phyloP scores from a whole-genome alignment of 1,140 invertebrate genomes.

The Mya arenaria region DNA sequence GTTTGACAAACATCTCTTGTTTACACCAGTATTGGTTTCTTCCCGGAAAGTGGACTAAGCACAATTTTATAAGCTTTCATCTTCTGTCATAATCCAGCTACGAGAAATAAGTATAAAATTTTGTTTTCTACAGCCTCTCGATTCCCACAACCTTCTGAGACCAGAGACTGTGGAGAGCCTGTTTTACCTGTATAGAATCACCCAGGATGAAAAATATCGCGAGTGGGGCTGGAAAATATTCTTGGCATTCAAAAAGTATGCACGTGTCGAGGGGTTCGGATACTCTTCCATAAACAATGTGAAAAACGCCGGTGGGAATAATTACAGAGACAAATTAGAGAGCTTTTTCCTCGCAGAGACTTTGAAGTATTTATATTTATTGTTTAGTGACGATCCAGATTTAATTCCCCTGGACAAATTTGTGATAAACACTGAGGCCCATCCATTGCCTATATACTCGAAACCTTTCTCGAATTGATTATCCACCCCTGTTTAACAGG shows the following conservation, averaged over 20 bases:
- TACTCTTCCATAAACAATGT: constrained; percentile 98
- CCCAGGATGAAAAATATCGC: constrained; percentile 96
- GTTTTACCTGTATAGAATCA: constrained; percentile 97
- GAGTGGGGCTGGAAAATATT: constrained; percentile 98
- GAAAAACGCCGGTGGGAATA: constrained; percentile 85
- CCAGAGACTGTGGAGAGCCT: constrained; percentile 99
- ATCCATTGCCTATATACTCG: constrained; percentile 92
- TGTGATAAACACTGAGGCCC: constrained; percentile 99
- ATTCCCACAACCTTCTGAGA: constrained; percentile 97
- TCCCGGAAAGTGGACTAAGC: too few species aligned
- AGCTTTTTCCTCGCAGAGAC: constrained; percentile 99
- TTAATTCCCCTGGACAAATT: constrained; percentile 96
- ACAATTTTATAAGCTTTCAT: too few species aligned
- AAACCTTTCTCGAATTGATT: not conserved
- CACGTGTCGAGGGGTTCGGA: constrained; percentile 91
- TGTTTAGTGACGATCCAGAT: constrained; percentile 95
- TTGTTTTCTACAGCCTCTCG: constrained; percentile 87
- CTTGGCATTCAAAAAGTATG: constrained; percentile 94
- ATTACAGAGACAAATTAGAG: constrained; percentile 86
- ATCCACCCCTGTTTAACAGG: too few species aligned
- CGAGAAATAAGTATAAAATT: too few species aligned
- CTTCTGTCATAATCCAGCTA: too few species aligned
- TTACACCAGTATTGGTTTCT: too few species aligned
- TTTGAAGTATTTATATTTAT: constrained; percentile 98
- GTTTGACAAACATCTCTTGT: too few species aligned